Base-by-base conservation (phyloP, 2,888 invertebrate species). In the Lagria hirta region DNA sequence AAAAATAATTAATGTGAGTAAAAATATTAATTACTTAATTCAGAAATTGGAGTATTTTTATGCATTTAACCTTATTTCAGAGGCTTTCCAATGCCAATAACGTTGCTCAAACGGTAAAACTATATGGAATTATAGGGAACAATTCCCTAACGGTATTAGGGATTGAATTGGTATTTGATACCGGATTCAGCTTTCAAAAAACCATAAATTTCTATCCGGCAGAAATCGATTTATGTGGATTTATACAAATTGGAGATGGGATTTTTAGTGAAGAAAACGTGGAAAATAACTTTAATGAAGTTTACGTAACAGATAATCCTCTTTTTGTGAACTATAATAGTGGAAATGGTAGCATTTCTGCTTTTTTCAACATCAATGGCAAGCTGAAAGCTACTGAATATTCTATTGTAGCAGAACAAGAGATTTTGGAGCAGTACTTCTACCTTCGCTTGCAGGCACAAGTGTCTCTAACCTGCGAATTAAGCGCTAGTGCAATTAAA, bases 261-360 rank as follows among this genome's bases (percentile, higher is more conserved):
- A 69, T 77, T 24, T 78, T 79, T 26, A 79, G 82, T 55, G 77
- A 77, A 2, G 79, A 81, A 3, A 78, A 80, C 59, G 73, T 82
- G 14, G 81, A 78, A 62, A 81, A 82, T 65, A 77, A 78, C 55
- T 51, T 68, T 27, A 52, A 78, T 77, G 82, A 85, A 70, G 82
- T 88, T 42, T 84, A 87, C 65, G 84, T 88, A 58, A 88, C 88
- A 33, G 88, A 88, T 62, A 88, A 87, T 71, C 88, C 88, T 2
- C 73, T 88, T 42, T 74, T 86, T 34, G 71, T 88, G 23, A 74
- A 75, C 42, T 75, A 77, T 55, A 74, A 73, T 48, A 37, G 37
- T 11, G 75, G 79, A 8, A 78, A 77, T 51, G 71, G 73, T 11
- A 76, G 78, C 7, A 69, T 87, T 56, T 76, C 79, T 60, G 78